Percentiles rank a stretch among this genome's conserved stretches.
phyloP scores from a whole-genome alignment of 2,797 vertebrate genomes.

The Argentina silus region DNA sequence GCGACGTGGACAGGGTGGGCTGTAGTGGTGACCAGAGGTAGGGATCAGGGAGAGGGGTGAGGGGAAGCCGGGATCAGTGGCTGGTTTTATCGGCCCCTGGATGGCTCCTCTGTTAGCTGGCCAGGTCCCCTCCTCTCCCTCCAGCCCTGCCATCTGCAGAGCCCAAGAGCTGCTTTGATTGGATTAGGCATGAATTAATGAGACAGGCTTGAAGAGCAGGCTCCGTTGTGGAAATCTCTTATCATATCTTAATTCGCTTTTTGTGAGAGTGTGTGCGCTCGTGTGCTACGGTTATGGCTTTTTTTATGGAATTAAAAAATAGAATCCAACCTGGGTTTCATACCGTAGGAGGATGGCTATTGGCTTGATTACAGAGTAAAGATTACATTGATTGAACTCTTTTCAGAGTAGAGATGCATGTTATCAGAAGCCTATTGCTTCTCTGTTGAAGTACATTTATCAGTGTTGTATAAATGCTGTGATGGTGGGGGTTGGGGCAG shows the following conservation, averaged over 20 bases:
- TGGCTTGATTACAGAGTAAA: neutral
- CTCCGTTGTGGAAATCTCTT: constrained; percentile 71
- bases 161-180: constrained; percentile 73
- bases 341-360: neutral
- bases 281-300: constrained; percentile 42
- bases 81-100: constrained; percentile 34
- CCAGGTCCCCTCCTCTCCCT: constrained; percentile 23
- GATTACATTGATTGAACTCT: neutral
- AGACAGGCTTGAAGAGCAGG: constrained; percentile 74
- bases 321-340: constrained; percentile 1
- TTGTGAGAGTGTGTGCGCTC: constrained; percentile 57
- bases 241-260: constrained; percentile 75
- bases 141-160: constrained; percentile 72
- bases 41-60: constrained; percentile 25
- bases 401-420: neutral
- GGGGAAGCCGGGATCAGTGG: constrained; percentile 45
- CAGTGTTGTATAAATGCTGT: neutral
- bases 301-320: constrained; percentile 40
- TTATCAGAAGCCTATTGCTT: constrained; percentile 47
- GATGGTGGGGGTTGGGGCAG: constrained; percentile 1
- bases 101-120: constrained; percentile 6
- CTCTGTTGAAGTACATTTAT: constrained; percentile 5
- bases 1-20: constrained; percentile 58
- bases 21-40: constrained; percentile 69
- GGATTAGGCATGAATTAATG: constrained; percentile 79